Conservation (phyloP, 2,888 invertebrate genomes). For the Pseudolycoriella hygida region DNA sequence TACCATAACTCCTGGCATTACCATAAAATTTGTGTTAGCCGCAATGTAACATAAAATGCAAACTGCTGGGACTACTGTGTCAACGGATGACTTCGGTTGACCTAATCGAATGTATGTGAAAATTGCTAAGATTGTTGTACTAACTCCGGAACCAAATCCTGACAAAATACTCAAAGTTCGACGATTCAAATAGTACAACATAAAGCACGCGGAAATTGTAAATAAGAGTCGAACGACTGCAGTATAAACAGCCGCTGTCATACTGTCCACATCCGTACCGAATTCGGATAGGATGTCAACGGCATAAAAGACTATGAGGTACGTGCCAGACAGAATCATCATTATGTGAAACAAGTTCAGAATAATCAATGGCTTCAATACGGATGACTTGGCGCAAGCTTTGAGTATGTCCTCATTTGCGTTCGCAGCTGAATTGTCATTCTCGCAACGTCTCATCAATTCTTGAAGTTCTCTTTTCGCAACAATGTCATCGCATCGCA, state of each 20-base stretch:
- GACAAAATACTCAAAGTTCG: conserved; percentile 47
- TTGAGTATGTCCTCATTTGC: conserved; percentile 31
- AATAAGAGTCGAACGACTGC: conserved; percentile 46
- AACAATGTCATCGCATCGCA: conserved; percentile 39
- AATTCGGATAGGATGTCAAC: conserved; percentile 48
- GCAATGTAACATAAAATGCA: conserved; percentile 51
- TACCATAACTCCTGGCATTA: conserved; percentile 56
- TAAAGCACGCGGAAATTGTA: conserved; percentile 44
- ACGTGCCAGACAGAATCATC: conserved; percentile 58
- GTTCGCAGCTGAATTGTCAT: conserved; percentile 31
- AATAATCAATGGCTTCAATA: conserved; percentile 52
- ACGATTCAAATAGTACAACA: conserved; percentile 44
- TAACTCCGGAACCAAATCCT: conserved; percentile 44
- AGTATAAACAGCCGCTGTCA: conserved; percentile 47
- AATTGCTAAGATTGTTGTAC: conserved; percentile 40
- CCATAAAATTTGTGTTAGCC: conserved; percentile 57
- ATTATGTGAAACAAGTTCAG: conserved; percentile 55
- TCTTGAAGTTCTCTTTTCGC: conserved; percentile 43
- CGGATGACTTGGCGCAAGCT: conserved; percentile 37
- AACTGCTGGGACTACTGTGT: conserved; percentile 26
- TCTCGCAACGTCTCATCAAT: conserved; percentile 38
- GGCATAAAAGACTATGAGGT: conserved; percentile 61
- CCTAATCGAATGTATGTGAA: conserved; percentile 29
- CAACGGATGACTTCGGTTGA: conserved; percentile 19
- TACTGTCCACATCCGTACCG: conserved; percentile 29